These are phyloP conservation scores for Drosophila anceps DNA, from an alignment of 2,888 invertebrate species.

Conservation along the genomic window DNA sequence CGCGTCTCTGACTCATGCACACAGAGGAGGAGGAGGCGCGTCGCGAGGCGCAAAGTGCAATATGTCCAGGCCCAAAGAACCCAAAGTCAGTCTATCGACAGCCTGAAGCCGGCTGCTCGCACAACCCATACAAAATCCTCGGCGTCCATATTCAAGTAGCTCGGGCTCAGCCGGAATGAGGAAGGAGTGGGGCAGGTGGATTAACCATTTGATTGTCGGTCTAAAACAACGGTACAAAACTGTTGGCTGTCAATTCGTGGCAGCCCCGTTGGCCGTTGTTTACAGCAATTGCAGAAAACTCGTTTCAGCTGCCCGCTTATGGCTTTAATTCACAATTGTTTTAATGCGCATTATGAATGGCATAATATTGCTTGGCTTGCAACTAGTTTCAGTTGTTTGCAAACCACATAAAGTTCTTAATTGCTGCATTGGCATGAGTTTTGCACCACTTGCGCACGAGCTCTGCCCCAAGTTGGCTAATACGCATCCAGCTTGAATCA, in stretches of 20 bases:
- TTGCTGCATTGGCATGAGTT: not conserved
- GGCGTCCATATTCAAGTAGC: conserved; percentile 37
- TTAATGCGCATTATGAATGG: conserved; percentile 11
- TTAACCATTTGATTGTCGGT: conserved; percentile 47
- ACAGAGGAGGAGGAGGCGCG: conserved; percentile 4
- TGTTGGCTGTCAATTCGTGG: conserved; percentile 39
- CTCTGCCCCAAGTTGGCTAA: not conserved
- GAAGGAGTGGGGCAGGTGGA: not conserved
- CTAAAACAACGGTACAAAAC: conserved; percentile 26
- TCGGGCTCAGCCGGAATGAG: not conserved
- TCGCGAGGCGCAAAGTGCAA: conserved; percentile 27
- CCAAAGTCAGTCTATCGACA: conserved; percentile 9
- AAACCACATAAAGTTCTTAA: not conserved
- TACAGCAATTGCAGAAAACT: conserved; percentile 14
- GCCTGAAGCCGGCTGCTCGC: conserved; percentile 21
- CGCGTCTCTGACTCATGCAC: conserved; percentile 50
- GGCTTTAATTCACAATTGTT: conserved; percentile 8
- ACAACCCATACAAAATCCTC: conserved; percentile 50
- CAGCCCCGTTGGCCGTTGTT: conserved; percentile 40
- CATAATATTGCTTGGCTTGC: not conserved
- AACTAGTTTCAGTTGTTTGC: not conserved
- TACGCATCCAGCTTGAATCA: not conserved
- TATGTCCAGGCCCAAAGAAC: conserved; percentile 31
- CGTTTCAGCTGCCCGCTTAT: not conserved
- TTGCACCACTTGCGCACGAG: not conserved